A percentile compares a stretch with the other conserved stretches of the same genome.
Conservation (phyloP, 2,113 vertebrate species). For the Chinchilla lanigera region DNA sequence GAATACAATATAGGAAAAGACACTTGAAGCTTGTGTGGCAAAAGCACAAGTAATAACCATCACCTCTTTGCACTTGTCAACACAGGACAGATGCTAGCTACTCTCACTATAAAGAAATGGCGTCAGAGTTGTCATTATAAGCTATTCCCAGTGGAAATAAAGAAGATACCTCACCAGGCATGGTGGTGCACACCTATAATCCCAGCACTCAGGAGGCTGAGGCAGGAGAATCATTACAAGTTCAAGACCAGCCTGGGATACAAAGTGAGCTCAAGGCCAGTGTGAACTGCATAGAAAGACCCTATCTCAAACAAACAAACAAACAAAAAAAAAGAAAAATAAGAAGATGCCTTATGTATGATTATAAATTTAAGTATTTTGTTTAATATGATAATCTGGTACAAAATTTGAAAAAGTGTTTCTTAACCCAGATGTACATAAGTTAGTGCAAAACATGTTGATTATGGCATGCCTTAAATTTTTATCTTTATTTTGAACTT, state of each 20-base stretch:
- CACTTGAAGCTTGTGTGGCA: background rate
- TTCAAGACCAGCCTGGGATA: no score
- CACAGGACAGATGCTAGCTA: background rate
- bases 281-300: no score
- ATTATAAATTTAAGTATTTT: background rate
- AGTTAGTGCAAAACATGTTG: background rate
- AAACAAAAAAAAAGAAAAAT: no score
- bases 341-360: background rate
- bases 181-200: no score
- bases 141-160: background rate
- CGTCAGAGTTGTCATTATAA: background rate
- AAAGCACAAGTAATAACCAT: background rate
- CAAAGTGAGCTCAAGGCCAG: no score
- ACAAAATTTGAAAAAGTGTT: slow-evolving; percentile 21
- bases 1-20: background rate
- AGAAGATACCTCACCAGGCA: background rate
- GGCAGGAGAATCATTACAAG: no score
- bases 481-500: slow-evolving; percentile 46
- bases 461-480: background rate
- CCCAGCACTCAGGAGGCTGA: no score
- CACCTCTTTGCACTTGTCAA: background rate
- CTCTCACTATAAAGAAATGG: background rate
- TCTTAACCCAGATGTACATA: background rate
- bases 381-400: background rate
- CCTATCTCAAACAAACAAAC: no score